phyloP scores from a whole-genome alignment of 2,113 vertebrate genomes.

The cat (Felis catus) region DNA sequence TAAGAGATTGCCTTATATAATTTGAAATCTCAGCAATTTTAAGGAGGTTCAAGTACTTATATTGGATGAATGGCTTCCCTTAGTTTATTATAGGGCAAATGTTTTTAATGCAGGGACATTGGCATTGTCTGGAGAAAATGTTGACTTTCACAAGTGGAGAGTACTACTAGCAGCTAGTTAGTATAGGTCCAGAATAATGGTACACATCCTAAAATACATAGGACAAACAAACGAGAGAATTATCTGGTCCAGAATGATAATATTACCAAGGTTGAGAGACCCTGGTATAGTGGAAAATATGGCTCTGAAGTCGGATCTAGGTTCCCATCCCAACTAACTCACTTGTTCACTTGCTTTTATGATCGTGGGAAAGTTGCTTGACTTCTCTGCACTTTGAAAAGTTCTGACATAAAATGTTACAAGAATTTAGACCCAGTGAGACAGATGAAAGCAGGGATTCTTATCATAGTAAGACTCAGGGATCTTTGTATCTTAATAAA shows the following conservation, averaged over 20 bases:
- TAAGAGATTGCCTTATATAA: neutral
- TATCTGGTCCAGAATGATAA: neutral
- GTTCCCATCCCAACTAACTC: neutral
- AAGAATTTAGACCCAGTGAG: neutral
- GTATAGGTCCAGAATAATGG: neutral
- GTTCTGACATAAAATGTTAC: neutral
- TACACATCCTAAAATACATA: neutral
- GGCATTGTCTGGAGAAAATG: neutral
- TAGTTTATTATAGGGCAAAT: neutral
- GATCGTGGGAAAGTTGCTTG: neutral
- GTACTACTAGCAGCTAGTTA: neutral
- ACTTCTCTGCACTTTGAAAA: neutral
- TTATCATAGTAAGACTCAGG: neutral
- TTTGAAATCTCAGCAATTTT: neutral
- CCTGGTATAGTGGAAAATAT: neutral
- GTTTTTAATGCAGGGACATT: neutral
- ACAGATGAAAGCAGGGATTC: neutral
- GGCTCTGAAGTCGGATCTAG: neutral
- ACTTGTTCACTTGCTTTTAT: neutral
- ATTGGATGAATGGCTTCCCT: neutral
- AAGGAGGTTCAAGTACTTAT: neutral
- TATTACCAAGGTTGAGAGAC: neutral
- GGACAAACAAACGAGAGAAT: neutral
- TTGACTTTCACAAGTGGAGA: neutral
- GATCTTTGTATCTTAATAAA: neutral